Base-by-base conservation (phyloP, 2,113 vertebrate species). In the Etia nguti region DNA sequence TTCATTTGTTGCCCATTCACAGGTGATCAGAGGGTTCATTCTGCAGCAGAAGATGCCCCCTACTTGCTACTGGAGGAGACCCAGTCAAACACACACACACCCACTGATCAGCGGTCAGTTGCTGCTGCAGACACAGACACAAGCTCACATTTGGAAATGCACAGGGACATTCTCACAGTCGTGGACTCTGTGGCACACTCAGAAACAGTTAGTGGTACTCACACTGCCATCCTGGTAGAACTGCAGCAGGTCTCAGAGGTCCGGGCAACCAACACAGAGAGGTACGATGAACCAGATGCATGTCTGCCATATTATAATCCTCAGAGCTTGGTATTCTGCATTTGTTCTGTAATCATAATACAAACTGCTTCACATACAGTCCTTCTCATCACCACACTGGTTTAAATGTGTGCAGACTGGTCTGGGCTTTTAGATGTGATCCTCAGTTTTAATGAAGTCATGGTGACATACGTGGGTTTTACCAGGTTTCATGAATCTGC, bases 181-280 rank as follows among this genome's bases (percentile, higher is more conserved):
- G 6, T 80, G n/a, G 85, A 87, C 59, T 81, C 79, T 41, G 54
- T 29, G 24, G 34, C 65, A 55, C 52, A n/a, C 43, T 77, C 73
- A n/a, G 43, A 77, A 8, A 36, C 59, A 65, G 43, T 52, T 13
- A 2, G 29, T 10, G 43, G 46, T 9, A 10, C 6, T 85, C 86
- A 48, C 82, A 5, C 87, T 4, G 50, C 52, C 10, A 79, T 93
- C 34, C 1, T 80, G 38, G 89, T 94, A 0, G 85, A 92, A 59
- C 79, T 91, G 89, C 95, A 96, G 38, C 94, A 95, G 92, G 95
- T 94, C 88, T 94, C 95, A 85, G 93, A 96, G 10, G 95, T 96
- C 82, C 96, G 93, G 84, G 94, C 93, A 56, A 95, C 96, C 75
- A 95, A 93, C 90, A 93, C 95, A 18, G 97, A 97, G 95, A 98